Evolutionary conservation across 2,888 invertebrate species (phyloP).

Genomic region (Neoitamus cyanurus): DNA sequence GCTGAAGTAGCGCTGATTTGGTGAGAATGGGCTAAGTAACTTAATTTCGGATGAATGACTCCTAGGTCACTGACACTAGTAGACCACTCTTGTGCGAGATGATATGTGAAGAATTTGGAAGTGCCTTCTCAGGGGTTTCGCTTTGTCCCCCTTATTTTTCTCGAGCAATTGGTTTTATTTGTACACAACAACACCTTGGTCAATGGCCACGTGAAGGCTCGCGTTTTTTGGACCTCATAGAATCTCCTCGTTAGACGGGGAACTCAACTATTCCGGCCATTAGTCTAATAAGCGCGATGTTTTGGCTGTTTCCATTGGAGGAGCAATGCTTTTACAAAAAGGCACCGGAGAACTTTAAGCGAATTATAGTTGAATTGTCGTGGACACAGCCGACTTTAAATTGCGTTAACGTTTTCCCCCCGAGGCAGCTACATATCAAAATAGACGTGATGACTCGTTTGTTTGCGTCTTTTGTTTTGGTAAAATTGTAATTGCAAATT

Average conservation of each 20-base stretch:
- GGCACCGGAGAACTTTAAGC: not conserved
- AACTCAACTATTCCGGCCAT: not conserved
- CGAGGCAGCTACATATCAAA: not conserved
- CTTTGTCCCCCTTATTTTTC: constrained; percentile 6
- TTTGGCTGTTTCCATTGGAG: not conserved
- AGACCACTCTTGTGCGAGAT: not conserved
- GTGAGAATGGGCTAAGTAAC: constrained; percentile 29
- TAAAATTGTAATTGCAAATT: not conserved
- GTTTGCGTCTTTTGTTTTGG: not conserved
- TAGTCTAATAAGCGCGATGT: not conserved
- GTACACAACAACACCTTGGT: constrained; percentile 26
- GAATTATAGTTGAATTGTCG: not conserved
- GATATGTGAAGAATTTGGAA: constrained; percentile 36
- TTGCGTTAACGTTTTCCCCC: not conserved
- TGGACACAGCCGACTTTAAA: not conserved
- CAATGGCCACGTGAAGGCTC: not conserved
- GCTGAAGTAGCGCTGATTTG: constrained; percentile 16
- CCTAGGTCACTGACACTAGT: constrained; percentile 24
- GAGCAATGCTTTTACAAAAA: not conserved
- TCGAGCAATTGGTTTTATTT: constrained; percentile 27
- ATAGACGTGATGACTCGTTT: not conserved
- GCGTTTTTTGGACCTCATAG: constrained; percentile 2
- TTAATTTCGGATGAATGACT: constrained; percentile 40
- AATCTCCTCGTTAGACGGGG: not conserved
- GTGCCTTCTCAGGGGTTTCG: not conserved